phyloP scores from a whole-genome alignment of 2,113 vertebrate genomes.

The Hoplias malabaricus region DNA sequence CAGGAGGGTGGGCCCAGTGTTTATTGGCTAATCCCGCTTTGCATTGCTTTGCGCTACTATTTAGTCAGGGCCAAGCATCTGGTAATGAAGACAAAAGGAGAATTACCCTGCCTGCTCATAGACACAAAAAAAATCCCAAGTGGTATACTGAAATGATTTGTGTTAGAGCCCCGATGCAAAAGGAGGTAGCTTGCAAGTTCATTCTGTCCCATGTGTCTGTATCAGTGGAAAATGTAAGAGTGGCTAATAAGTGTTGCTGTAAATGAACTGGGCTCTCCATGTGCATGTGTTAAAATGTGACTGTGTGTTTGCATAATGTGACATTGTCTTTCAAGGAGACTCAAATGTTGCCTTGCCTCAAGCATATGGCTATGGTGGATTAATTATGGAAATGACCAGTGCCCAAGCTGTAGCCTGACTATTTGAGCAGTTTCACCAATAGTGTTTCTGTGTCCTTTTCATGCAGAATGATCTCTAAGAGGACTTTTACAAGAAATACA shows the following conservation, averaged over 20 bases:
- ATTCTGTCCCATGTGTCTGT: neutral
- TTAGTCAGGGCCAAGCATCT: slow-evolving; percentile 37
- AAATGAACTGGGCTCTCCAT: neutral
- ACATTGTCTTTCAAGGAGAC: slow-evolving; percentile 49
- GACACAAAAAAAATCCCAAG: slow-evolving; percentile 69
- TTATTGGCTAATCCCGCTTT: slow-evolving; percentile 75
- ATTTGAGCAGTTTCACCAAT: neutral
- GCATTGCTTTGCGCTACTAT: slow-evolving; percentile 70
- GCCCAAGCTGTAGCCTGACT: slow-evolving; percentile 24
- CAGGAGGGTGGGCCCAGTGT: slow-evolving; percentile 59
- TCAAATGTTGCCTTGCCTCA: neutral
- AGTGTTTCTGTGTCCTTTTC: neutral
- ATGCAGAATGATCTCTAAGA: neutral
- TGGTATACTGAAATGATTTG: slow-evolving; percentile 51
- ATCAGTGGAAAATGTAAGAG: neutral
- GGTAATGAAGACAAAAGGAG: slow-evolving; percentile 76
- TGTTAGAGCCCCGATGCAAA: neutral
- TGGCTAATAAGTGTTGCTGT: neutral
- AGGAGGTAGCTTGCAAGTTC: neutral
- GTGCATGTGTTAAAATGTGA: neutral
- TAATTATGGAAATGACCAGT: slow-evolving; percentile 29
- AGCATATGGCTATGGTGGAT: slow-evolving; percentile 35
- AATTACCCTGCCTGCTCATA: slow-evolving; percentile 66
- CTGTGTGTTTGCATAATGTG: neutral
- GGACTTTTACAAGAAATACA: neutral